Evolutionary conservation across 2,888 invertebrate species (phyloP), one percentile per base, ranked within the genome.

Genomic region (Choristoneura rosaceana): DNA sequence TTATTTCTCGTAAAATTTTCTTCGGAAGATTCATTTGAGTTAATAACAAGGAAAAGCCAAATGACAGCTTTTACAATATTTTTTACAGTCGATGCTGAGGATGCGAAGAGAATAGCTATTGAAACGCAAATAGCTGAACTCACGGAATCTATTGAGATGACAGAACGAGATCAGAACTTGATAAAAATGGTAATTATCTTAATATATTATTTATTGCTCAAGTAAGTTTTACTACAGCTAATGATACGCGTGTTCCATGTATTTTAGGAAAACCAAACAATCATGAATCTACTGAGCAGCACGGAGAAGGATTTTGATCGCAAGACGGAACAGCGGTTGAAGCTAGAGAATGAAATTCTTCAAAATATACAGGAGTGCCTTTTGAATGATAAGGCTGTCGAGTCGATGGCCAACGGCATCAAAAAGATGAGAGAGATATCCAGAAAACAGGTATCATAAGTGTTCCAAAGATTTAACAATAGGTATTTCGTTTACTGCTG

Each of bases 311-410:
- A 93, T 14, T 77, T 82, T 7, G 95, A 96, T 14, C 95, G 94
- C 73, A 89, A 95, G 64, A 78, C 81, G 0, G 88, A 87, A n/a
- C 89, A 91, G 62, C 97, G 96, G 82, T 80, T 92, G 14, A 89
- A 92, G 55, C 76, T 96, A 62, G 97, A 98, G 83, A 96, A 96
- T 73, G 90, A 95, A 60, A 95, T 97, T 43, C 82, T 97, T 7
- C 84, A 87, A 25, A 94, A 95, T 73, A 89, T 97, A 0, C 96
- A 97, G 80, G 96, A 96, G 12, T 96, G 96, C 80, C 84, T 96
- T 5, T 94, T 96, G 5, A 95, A 96, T 59, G 96, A 97, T 79
- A 97, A 97, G 81, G 95, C 96, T 0, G 95, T 96, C 4, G 88
- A 95, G 84, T 88, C 87, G 1, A 94, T 94, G 92, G 94, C 94